phyloP scores from a whole-genome alignment of 92 coral and sea anemone species.

The Epizoanthus scotinus region DNA sequence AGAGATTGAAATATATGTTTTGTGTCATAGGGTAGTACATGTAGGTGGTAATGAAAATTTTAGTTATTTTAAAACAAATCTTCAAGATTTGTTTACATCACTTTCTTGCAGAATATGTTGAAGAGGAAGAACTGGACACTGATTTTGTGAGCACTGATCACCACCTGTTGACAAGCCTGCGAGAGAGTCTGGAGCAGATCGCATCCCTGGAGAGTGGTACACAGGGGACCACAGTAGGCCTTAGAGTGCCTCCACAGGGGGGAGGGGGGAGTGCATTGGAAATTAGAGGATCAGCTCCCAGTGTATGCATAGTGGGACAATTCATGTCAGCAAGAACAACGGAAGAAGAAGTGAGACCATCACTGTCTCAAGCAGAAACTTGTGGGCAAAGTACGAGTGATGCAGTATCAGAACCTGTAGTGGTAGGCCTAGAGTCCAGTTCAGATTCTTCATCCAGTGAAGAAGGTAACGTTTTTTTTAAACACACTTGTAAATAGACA shows the following conservation, averaged over 20 bases:
- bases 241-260: neutral
- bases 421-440: neutral
- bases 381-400: neutral
- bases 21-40: no score
- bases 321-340: neutral
- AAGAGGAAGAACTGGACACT: neutral
- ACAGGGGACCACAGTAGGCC: neutral
- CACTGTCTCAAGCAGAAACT: neutral
- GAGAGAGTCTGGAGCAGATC: conserved; percentile 23
- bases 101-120: conserved; percentile 11
- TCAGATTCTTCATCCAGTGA: neutral
- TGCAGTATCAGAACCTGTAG: neutral
- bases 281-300: neutral
- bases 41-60: no score
- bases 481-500: no score
- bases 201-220: neutral
- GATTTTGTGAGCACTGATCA: neutral
- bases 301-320: neutral
- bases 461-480: no score
- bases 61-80: no score
- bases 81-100: neutral
- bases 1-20: no score
- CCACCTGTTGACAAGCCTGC: conserved; percentile 10
- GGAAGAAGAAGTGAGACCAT: neutral
- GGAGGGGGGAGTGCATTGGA: neutral